Evolutionary conservation across 2,888 invertebrate species (phyloP).

Genomic region (Cheilosia soror): DNA sequence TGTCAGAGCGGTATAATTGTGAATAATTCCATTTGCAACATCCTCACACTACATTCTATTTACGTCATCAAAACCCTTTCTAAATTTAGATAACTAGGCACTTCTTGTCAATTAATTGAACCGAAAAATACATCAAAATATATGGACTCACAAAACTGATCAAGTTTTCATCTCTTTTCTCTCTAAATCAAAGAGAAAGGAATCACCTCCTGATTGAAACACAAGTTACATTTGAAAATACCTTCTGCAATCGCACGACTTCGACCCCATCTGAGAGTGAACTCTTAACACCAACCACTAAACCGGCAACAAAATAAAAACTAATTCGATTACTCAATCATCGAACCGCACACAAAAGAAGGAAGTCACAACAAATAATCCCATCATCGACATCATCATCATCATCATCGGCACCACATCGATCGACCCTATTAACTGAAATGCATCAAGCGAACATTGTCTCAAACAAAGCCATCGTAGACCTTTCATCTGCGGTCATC

Average conservation of each 20-base stretch:
- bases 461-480: constrained; percentile 64
- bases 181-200: too few relatives aligned
- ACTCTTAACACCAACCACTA: constrained; percentile 55
- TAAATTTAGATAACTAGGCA: too few relatives aligned
- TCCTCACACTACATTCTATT: too few relatives aligned
- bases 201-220: constrained; percentile 2
- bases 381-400: constrained; percentile 59
- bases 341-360: constrained; percentile 50
- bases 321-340: constrained; percentile 70
- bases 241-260: constrained; percentile 57
- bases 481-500: constrained; percentile 72
- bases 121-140: too few relatives aligned
- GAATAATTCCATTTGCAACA: too few relatives aligned
- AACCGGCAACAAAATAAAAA: constrained; percentile 13
- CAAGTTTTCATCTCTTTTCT: too few relatives aligned
- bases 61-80: too few relatives aligned
- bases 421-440: constrained; percentile 73
- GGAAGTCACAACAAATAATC: constrained; percentile 66
- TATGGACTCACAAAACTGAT: too few relatives aligned
- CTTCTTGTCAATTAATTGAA: too few relatives aligned
- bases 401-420: constrained; percentile 52
- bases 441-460: constrained; percentile 63
- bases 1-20: too few relatives aligned
- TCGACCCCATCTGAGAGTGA: constrained; percentile 60
- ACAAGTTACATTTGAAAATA: constrained; percentile 27